Percentiles rank a stretch among this genome's conserved stretches.
phyloP scores from a whole-genome alignment of 2,113 vertebrate species.

The Ameiurus melas region DNA sequence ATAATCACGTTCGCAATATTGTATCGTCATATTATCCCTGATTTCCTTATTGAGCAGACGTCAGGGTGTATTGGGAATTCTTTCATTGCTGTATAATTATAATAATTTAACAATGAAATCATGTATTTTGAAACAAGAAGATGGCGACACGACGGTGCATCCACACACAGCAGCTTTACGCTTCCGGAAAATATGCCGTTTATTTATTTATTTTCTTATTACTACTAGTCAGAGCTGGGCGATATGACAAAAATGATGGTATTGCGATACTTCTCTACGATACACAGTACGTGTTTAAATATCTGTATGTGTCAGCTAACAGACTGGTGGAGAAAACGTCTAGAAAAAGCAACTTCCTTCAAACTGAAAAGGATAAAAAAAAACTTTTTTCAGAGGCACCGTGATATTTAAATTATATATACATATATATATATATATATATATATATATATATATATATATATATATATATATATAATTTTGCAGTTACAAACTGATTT shows the following conservation, averaged over 20 bases:
- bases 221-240: not conserved
- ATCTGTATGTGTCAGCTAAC: not conserved
- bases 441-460: no score
- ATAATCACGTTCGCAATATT: not conserved
- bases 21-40: no score
- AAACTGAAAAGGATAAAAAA: not conserved
- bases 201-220: not conserved
- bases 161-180: not conserved
- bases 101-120: not conserved
- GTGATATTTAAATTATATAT: no score
- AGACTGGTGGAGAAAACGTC: not conserved
- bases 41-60: not conserved
- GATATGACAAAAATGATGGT: not conserved
- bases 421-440: no score
- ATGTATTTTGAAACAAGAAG: not conserved
- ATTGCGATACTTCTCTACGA: not conserved
- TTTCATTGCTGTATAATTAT: not conserved
- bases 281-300: not conserved
- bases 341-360: not conserved
- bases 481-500: no score
- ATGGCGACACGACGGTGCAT: not conserved
- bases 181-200: not conserved
- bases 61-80: not conserved
- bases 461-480: no score
- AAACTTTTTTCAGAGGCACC: no score